These are phyloP conservation scores for Linnaemya vulpina DNA, from an alignment of 2,888 invertebrate species.

Conservation along the genomic window DNA sequence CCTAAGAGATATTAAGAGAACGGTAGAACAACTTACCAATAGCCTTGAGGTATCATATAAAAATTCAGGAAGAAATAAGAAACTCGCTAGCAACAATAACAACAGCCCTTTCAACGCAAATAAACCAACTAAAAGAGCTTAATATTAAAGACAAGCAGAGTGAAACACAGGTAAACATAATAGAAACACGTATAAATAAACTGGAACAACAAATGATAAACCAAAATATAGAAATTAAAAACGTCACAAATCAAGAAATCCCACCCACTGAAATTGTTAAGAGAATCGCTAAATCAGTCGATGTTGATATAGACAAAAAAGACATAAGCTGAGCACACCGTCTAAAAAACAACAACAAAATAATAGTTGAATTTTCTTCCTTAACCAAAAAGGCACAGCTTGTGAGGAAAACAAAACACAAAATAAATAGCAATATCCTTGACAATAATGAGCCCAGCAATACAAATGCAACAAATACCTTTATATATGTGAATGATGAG, in stretches of 20 bases:
- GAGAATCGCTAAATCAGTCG: too few relatives aligned
- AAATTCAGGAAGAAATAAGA: not conserved
- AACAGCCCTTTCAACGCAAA: not conserved
- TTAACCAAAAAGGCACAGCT: not conserved
- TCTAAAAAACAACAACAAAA: conserved; percentile 15
- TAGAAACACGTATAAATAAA: conserved; percentile 23
- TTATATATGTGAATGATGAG: too few relatives aligned
- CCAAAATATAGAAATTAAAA: conserved; percentile 6
- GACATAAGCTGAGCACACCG: conserved; percentile 21
- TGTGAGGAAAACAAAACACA: conserved; percentile 4
- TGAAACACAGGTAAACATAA: not conserved
- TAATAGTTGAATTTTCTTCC: conserved; percentile 19
- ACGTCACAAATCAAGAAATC: too few relatives aligned
- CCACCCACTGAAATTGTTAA: too few relatives aligned
- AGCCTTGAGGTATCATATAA: not conserved
- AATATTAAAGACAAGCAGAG: conserved; percentile 2
- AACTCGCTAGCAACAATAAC: too few relatives aligned
- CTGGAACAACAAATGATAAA: conserved; percentile 6
- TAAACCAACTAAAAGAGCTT: conserved; percentile 6
- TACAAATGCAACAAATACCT: not conserved
- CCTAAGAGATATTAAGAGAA: not conserved
- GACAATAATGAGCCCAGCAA: not conserved
- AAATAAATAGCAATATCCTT: not conserved
- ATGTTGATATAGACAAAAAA: too few relatives aligned
- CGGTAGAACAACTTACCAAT: not conserved